Evolutionary conservation across 1,140 invertebrate genomes (phyloP).

Genomic region (Acyrthosiphon pisum): DNA sequence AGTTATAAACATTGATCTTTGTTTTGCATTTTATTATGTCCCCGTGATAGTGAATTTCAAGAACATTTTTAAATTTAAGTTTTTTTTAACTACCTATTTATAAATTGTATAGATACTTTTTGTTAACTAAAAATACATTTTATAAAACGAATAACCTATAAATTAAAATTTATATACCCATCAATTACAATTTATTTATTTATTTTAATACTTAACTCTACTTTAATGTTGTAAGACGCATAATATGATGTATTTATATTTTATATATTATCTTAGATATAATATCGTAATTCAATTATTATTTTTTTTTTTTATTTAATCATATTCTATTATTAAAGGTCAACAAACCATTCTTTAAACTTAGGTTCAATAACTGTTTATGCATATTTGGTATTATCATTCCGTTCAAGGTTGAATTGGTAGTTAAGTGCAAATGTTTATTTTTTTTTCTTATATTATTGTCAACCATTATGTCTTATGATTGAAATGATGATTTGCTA

Average conservation of each 20-base stretch:
- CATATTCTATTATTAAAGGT: neutral
- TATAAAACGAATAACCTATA: too few species aligned
- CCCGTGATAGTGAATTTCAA: neutral
- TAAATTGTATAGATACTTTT: neutral
- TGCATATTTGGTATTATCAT: neutral
- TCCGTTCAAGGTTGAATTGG: neutral
- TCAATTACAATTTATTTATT: neutral
- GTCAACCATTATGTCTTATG: neutral
- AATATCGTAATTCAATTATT: neutral
- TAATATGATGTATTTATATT: neutral
- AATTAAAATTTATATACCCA: too few species aligned
- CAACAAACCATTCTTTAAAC: neutral
- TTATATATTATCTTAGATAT: neutral
- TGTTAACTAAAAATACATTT: neutral
- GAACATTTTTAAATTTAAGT: neutral
- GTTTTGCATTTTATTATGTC: neutral
- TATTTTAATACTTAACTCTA: neutral
- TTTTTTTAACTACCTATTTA: neutral
- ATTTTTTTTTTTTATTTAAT: neutral
- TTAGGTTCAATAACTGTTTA: neutral
- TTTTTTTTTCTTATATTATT: neutral
- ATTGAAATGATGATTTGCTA: conserved; percentile 24
- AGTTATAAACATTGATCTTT: neutral
- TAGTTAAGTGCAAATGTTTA: neutral
- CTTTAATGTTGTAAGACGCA: neutral